Percentiles rank a stretch among this genome's conserved stretches.
These are phyloP conservation scores for Falco concolor DNA, from an alignment of 2,797 vertebrate species.

Conservation along the genomic window DNA sequence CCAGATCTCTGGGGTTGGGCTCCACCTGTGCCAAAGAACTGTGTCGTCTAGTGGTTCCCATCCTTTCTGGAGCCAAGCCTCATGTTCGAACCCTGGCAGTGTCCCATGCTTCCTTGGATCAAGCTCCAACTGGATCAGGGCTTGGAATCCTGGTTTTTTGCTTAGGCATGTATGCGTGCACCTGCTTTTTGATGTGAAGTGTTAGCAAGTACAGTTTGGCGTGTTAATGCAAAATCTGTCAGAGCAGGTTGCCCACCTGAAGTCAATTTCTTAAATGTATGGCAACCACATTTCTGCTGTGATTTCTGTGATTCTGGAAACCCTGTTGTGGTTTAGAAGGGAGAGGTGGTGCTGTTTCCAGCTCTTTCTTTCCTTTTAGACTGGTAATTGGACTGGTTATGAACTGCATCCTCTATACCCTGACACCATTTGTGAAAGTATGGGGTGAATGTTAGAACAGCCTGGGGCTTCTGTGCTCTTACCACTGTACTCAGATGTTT, in stretches of 20 bases:
- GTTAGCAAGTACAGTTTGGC: slow-evolving; percentile 56
- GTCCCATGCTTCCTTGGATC: slow-evolving; percentile 33
- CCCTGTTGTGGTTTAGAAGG: neutral
- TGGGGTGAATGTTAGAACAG: neutral
- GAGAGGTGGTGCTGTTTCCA: neutral
- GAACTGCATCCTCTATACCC: neutral
- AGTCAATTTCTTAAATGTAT: slow-evolving; percentile 13
- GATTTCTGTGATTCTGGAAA: slow-evolving; percentile 14
- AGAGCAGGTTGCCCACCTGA: slow-evolving; percentile 65
- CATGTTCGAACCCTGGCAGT: slow-evolving; percentile 60
- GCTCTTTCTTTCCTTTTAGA: neutral
- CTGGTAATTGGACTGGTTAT: neutral
- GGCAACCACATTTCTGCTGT: slow-evolving; percentile 21
- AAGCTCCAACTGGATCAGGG: slow-evolving; percentile 50
- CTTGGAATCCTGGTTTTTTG: slow-evolving; percentile 17
- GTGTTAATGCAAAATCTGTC: slow-evolving; percentile 48
- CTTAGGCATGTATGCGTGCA: neutral
- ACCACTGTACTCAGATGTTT: neutral
- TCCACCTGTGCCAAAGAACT: slow-evolving; percentile 63
- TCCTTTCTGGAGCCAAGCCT: slow-evolving; percentile 53
- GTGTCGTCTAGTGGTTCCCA: slow-evolving; percentile 68
- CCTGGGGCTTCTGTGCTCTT: neutral
- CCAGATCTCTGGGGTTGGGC: slow-evolving; percentile 51
- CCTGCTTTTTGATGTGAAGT: slow-evolving; percentile 55
- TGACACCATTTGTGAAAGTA: neutral